Percentiles rank a stretch among this genome's conserved stretches.
Evolutionary conservation across 30 jellyfish, hydroid and myxozoan species (phyloP).

Genomic region (Clytia hemisphaerica): DNA sequence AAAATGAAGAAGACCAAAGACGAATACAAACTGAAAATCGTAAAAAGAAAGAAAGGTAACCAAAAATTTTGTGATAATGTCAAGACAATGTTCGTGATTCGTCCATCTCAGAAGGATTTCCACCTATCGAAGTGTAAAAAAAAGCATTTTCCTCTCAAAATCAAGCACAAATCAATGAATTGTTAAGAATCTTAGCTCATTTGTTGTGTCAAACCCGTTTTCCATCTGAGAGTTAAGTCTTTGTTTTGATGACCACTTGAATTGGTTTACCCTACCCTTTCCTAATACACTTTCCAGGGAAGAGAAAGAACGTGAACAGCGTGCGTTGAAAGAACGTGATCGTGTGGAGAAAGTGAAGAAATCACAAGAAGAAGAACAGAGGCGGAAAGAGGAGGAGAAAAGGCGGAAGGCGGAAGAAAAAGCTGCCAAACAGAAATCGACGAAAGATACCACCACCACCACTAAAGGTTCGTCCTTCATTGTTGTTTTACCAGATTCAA

Average conservation of each 20-base stretch:
- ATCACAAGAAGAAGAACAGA: constrained; percentile 78
- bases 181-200: too few species aligned
- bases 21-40: constrained; percentile 2
- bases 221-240: too few species aligned
- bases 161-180: too few species aligned
- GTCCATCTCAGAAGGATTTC: too few species aligned
- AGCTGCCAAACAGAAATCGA: constrained; percentile 77
- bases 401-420: constrained; percentile 93
- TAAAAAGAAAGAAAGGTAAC: constrained; percentile 31
- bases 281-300: constrained; percentile 51
- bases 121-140: too few species aligned
- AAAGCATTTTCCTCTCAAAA: too few species aligned
- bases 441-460: too few species aligned
- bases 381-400: constrained; percentile 84
- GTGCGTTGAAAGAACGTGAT: constrained; percentile 73
- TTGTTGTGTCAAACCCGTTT: too few species aligned
- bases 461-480: constrained; percentile 48
- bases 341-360: constrained; percentile 57
- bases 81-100: too few species aligned
- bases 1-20: constrained; percentile 43
- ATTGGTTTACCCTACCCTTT: too few species aligned
- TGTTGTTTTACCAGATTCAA: background rate
- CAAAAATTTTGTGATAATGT: too few species aligned
- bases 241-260: background rate
- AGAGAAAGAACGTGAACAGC: constrained; percentile 75